Base-by-base conservation (phyloP, 2,797 vertebrate genomes). In the Aeoliscus strigatus region DNA sequence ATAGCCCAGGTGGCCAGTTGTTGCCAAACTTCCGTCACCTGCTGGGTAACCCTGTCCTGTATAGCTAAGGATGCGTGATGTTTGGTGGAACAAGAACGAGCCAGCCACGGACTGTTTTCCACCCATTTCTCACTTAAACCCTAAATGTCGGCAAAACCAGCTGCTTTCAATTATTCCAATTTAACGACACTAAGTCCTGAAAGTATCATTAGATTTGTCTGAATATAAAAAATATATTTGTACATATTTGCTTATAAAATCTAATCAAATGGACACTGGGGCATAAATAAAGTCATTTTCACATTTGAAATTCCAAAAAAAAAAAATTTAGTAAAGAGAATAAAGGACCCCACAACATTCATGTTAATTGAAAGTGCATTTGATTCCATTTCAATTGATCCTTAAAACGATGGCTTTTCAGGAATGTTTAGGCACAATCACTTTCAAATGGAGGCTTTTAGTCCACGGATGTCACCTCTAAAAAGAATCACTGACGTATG, bases 131-230 rank as follows among this genome's bases (percentile, higher is more conserved):
- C 66, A 74, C 57, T 75, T 86, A 89, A 75, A 88, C 52, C 73
- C 72, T 87, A 80, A 82, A 10, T 84, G 82, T 92, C 87, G 86
- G 92, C 93, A 94, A 96, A 94, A 94, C 93, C 93, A 93, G 92
- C 88, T 96, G 93, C 93, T 93, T 85, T 71, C 39, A 66, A 74
- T 35, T 45, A 41, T 59, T 61, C 48, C 53, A 35, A 32, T 85
- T 75, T 64, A 61, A 83, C 14, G 53, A 63, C 56, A 60, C 25
- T 16, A 37, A 39, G 59, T 66, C 51, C 77, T 86, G 74, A 85
- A 90, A 81, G 87, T 71, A 77, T 90, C 70, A 70, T 76, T 85
- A 77, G 57, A 56, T 74, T 73, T 88, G 82, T 91, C 88, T 75
- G 84, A 85, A 90, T 87, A 90, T 82, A 87, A 89, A 88, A 89